These are phyloP conservation scores for Tortrix viridana DNA, from an alignment of 2,888 invertebrate genomes.

Conservation along the genomic window DNA sequence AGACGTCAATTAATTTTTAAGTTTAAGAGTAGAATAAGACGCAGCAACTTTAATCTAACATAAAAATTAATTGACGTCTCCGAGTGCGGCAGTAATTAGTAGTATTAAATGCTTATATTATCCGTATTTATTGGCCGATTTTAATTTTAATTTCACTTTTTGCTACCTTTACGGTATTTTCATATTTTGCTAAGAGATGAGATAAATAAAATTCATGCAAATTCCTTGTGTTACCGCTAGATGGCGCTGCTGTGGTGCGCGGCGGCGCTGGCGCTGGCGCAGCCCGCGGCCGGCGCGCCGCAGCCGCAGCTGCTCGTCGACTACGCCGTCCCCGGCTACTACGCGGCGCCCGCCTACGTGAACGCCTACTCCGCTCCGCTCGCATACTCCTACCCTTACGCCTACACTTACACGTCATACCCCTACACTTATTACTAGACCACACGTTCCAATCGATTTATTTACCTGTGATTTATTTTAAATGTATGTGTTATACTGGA, in stretches of 20 bases:
- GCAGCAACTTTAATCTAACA: too few relatives aligned
- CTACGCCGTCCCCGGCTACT: slow-evolving; percentile 66
- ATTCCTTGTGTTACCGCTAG: slow-evolving; percentile 46
- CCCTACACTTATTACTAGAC: slow-evolving; percentile 65
- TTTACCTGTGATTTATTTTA: slow-evolving; percentile 10
- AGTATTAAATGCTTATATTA: too few relatives aligned
- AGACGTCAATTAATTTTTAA: too few relatives aligned
- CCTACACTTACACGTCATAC: slow-evolving; percentile 72
- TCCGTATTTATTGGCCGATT: too few relatives aligned
- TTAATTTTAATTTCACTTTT: too few relatives aligned
- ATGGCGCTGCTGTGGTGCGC: slow-evolving; percentile 56
- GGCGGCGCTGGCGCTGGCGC: slow-evolving; percentile 50
- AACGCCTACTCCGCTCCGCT: slow-evolving; percentile 64
- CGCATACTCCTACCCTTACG: slow-evolving; percentile 72
- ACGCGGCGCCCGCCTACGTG: slow-evolving; percentile 62
- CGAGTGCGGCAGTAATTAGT: too few relatives aligned
- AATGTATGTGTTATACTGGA: neutral
- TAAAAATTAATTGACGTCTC: too few relatives aligned
- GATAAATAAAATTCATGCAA: too few relatives aligned
- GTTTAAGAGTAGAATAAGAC: too few relatives aligned
- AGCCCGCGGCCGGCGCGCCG: slow-evolving; percentile 59
- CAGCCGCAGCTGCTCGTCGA: slow-evolving; percentile 75
- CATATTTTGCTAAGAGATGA: too few relatives aligned
- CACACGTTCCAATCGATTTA: too few relatives aligned
- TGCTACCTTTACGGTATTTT: too few relatives aligned